A percentile compares a stretch with the other conserved stretches of the same genome.
Evolutionary conservation across 2,888 invertebrate genomes (phyloP).

Genomic region (Lycia hirtaria): DNA sequence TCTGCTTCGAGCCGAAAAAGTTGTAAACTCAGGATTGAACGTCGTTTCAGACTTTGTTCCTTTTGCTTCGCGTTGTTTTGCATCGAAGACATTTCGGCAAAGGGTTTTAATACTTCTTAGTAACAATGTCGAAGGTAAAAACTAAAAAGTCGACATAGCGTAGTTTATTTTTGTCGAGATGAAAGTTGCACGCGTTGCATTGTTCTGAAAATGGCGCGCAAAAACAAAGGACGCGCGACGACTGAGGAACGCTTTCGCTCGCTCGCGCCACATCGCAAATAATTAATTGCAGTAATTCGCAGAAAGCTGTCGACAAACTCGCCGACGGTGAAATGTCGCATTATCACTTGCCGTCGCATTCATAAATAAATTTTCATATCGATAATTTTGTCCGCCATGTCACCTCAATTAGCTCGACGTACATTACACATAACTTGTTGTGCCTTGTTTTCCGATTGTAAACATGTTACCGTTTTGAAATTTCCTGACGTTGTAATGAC

Average conservation of each 20-base stretch:
- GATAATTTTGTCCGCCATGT: conserved; percentile 55
- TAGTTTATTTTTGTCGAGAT: conserved; percentile 69
- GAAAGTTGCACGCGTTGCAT: conserved; percentile 73
- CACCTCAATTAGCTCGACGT: conserved; percentile 42
- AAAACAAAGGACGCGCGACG: conserved; percentile 67
- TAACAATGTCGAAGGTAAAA: conserved; percentile 45
- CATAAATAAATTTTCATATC: conserved; percentile 71
- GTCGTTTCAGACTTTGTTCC: conserved; percentile 43
- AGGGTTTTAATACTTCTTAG: conserved; percentile 47
- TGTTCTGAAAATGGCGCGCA: conserved; percentile 76
- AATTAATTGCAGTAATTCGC: conserved; percentile 80
- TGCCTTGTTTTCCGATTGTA: conserved; percentile 28
- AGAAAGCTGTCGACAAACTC: conserved; percentile 71
- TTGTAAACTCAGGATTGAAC: conserved; percentile 49
- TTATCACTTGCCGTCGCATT: conserved; percentile 69
- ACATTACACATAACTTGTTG: conserved; percentile 24
- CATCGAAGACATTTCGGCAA: conserved; percentile 54
- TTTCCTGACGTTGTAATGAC: conserved; percentile 24
- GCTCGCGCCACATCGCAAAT: conserved; percentile 60
- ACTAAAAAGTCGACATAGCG: conserved; percentile 64
- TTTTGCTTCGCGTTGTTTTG: conserved; percentile 49
- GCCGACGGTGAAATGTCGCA: conserved; percentile 65
- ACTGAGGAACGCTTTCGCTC: conserved; percentile 48
- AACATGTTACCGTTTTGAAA: conserved; percentile 29
- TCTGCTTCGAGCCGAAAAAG: conserved; percentile 41